These are phyloP conservation scores for Doris montereyensis DNA, from an alignment of 2,888 invertebrate genomes.

Conservation along the genomic window DNA sequence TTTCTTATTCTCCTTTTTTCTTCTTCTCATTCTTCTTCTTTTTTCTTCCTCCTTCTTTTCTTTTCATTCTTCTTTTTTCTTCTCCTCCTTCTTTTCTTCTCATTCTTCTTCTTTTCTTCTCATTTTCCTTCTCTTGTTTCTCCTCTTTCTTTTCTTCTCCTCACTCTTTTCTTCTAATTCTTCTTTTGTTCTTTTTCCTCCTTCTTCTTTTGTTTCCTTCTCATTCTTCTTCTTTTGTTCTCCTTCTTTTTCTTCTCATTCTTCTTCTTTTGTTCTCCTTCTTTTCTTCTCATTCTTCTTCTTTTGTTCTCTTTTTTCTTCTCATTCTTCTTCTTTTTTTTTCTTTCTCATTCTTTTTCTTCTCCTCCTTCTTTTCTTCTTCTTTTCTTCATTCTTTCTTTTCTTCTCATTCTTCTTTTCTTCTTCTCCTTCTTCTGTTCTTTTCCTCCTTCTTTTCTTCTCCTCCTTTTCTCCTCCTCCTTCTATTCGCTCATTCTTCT, in stretches of 20 bases:
- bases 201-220: background rate
- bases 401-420: background rate
- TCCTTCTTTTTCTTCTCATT: background rate
- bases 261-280: background rate
- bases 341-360: background rate
- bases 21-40: background rate
- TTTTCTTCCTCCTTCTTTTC: background rate
- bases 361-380: background rate
- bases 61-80: background rate
- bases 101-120: background rate
- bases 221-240: background rate
- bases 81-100: background rate
- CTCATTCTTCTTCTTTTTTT: background rate
- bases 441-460: background rate
- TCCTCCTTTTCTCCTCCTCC: constrained; percentile 23
- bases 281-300: background rate
- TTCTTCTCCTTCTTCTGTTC: background rate
- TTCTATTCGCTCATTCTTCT: background rate
- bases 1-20: background rate
- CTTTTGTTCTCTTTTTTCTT: background rate
- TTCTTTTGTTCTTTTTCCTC: background rate
- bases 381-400: background rate
- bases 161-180: background rate
- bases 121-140: background rate
- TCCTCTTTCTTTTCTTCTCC: background rate